These are phyloP conservation scores for Melitaea cinxia DNA, from an alignment of 1,140 invertebrate genomes.

Conservation along the genomic window DNA sequence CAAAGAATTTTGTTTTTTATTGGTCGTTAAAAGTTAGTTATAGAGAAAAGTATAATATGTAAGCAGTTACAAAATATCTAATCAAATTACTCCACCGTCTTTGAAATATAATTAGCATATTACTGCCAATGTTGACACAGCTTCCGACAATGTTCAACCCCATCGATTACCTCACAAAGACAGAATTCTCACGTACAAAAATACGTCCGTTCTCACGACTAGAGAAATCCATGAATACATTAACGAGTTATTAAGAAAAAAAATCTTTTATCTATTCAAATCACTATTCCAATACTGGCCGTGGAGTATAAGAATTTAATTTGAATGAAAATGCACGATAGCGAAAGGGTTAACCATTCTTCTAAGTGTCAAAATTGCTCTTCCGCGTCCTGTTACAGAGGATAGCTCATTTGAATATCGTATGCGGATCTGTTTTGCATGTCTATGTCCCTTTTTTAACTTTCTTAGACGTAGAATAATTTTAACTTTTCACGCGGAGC, in stretches of 20 bases:
- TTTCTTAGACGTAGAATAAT: slow-evolving; percentile 34
- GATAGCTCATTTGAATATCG: slow-evolving; percentile 73
- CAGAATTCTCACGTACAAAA: slow-evolving; percentile 65
- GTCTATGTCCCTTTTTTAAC: slow-evolving; percentile 53
- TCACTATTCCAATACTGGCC: slow-evolving; percentile 51
- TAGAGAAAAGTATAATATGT: not conserved
- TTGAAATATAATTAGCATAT: slow-evolving; percentile 63
- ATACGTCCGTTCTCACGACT: slow-evolving; percentile 62
- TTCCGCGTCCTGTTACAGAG: slow-evolving; percentile 64
- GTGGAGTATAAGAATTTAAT: slow-evolving; percentile 54
- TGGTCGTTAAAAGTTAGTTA: not conserved
- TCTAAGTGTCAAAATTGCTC: slow-evolving; percentile 79
- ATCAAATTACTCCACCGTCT: not conserved
- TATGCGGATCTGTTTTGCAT: slow-evolving; percentile 71
- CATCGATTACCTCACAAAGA: slow-evolving; percentile 71
- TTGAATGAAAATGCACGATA: slow-evolving; percentile 65
- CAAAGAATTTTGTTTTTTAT: too few species aligned
- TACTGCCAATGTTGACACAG: slow-evolving; percentile 71
- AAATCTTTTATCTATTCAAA: slow-evolving; percentile 63
- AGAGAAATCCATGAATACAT: slow-evolving; percentile 72
- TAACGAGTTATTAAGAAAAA: slow-evolving; percentile 57
- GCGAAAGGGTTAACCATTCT: slow-evolving; percentile 73
- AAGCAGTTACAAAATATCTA: not conserved
- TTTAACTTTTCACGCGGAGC: slow-evolving; percentile 68
- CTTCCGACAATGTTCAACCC: slow-evolving; percentile 70